phyloP scores from a whole-genome alignment of 2,113 vertebrate genomes.

The Toxotes chatareus region DNA sequence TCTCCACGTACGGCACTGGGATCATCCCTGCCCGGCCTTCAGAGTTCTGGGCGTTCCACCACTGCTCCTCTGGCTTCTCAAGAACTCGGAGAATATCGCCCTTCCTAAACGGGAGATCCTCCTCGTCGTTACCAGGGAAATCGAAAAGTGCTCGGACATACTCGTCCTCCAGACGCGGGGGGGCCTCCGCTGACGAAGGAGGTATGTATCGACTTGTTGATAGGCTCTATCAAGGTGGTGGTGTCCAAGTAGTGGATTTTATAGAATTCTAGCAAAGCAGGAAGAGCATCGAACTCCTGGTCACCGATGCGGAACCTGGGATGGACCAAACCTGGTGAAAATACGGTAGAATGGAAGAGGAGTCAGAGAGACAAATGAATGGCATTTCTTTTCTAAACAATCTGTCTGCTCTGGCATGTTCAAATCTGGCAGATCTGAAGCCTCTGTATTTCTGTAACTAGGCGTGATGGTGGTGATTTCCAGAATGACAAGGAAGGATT shows the following conservation, averaged over 20 bases:
- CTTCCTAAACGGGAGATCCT: constrained; percentile 99
- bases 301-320: constrained; percentile 96
- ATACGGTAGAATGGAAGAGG: background rate
- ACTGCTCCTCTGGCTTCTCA: constrained; percentile 99
- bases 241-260: constrained; percentile 99
- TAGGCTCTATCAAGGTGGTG: constrained; percentile 98
- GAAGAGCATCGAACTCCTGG: constrained; percentile 98
- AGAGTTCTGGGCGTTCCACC: constrained; percentile 98
- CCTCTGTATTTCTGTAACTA: constrained; percentile 2
- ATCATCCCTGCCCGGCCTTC: constrained; percentile 98
- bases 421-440: background rate
- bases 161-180: constrained; percentile 93
- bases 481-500: constrained; percentile 41
- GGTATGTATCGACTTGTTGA: constrained; percentile 92
- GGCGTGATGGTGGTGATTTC: constrained; percentile 46
- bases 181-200: constrained; percentile 83
- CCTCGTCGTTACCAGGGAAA: constrained; percentile 98
- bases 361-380: constrained; percentile 8
- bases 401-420: background rate
- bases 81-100: constrained; percentile 94
- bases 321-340: constrained; percentile 84
- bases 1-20: constrained; percentile 98
- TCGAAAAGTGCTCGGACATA: constrained; percentile 97
- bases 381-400: background rate
- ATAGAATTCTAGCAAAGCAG: constrained; percentile 97